Conservation (phyloP, 2,797 vertebrate genomes). For the Melanotaenia boesemani region DNA sequence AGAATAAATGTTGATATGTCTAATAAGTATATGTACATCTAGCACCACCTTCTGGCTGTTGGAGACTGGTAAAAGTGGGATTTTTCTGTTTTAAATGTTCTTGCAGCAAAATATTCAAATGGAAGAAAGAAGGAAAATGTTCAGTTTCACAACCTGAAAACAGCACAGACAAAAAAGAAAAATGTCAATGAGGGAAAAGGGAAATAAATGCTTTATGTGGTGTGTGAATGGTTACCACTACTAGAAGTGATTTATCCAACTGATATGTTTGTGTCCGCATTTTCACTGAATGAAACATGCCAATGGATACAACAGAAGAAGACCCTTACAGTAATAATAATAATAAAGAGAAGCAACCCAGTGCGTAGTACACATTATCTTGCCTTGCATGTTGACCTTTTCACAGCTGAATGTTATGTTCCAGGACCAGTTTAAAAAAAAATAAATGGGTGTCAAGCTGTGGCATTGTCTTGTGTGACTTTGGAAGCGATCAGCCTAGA, state of each 20-base stretch:
- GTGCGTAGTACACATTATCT: conserved; percentile 41
- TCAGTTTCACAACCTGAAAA: conserved; percentile 50
- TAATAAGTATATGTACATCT: conserved; percentile 48
- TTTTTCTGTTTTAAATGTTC: conserved; percentile 24
- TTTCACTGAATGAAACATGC: conserved; percentile 58
- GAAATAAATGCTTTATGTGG: conserved; percentile 15
- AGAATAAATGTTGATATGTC: conserved; percentile 50
- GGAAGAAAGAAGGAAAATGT: neutral
- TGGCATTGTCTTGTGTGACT: conserved; percentile 18
- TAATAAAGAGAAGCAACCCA: conserved; percentile 27
- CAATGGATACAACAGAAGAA: conserved; percentile 35
- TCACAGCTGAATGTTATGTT: conserved; percentile 38
- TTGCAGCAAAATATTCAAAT: conserved; percentile 23
- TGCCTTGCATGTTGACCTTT: conserved; percentile 62
- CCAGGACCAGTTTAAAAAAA: conserved; percentile 32
- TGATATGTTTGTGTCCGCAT: conserved; percentile 59
- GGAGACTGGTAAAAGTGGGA: conserved; percentile 5
- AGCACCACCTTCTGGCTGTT: conserved; percentile 44
- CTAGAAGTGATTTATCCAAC: conserved; percentile 52
- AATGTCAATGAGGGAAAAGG: conserved; percentile 32
- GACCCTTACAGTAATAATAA: neutral
- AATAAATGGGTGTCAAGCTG: conserved; percentile 1
- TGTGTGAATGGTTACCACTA: conserved; percentile 65
- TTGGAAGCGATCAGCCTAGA: conserved; percentile 52
- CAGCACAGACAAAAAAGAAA: conserved; percentile 39